A percentile compares a stretch with the other conserved stretches of the same genome.
phyloP scores from a whole-genome alignment of 2,888 invertebrate genomes.

The Antitype chi region DNA sequence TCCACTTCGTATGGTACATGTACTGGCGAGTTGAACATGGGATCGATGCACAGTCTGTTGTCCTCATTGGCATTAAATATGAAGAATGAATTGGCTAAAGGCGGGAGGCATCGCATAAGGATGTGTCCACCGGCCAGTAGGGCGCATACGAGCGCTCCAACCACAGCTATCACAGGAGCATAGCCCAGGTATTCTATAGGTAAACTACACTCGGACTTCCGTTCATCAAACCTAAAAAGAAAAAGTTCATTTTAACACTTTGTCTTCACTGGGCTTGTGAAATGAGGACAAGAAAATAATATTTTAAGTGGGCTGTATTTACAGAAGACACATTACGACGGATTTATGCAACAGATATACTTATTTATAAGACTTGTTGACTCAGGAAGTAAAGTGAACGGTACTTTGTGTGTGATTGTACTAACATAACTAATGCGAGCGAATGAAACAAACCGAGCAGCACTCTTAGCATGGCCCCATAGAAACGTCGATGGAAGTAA shows the following conservation, averaged over 20 bases:
- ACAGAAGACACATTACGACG: slow-evolving; percentile 20
- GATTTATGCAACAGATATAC: background rate
- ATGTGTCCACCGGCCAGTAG: slow-evolving; percentile 78
- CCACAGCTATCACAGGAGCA: slow-evolving; percentile 77
- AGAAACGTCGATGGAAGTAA: no score
- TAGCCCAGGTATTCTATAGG: slow-evolving; percentile 75
- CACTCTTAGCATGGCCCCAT: no score
- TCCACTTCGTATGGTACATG: slow-evolving; percentile 61
- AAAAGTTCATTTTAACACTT: background rate
- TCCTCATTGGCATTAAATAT: slow-evolving; percentile 87
- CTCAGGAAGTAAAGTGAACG: slow-evolving; percentile 27
- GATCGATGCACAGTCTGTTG: slow-evolving; percentile 82
- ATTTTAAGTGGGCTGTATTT: slow-evolving; percentile 15
- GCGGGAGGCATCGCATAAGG: slow-evolving; percentile 79
- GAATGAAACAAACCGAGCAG: background rate
- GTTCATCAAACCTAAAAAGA: slow-evolving; percentile 79
- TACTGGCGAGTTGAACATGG: slow-evolving; percentile 67
- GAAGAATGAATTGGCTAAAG: slow-evolving; percentile 82
- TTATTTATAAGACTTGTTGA: background rate
- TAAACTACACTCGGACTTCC: slow-evolving; percentile 74
- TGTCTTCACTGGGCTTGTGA: background rate
- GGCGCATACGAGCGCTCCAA: slow-evolving; percentile 73
- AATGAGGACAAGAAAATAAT: slow-evolving; percentile 6
- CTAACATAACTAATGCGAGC: background rate
- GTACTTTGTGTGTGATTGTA: background rate